Percentiles rank a stretch among this genome's conserved stretches.
Evolutionary conservation across 2,797 vertebrate species (phyloP).

Genomic region (Anabas testudineus): DNA sequence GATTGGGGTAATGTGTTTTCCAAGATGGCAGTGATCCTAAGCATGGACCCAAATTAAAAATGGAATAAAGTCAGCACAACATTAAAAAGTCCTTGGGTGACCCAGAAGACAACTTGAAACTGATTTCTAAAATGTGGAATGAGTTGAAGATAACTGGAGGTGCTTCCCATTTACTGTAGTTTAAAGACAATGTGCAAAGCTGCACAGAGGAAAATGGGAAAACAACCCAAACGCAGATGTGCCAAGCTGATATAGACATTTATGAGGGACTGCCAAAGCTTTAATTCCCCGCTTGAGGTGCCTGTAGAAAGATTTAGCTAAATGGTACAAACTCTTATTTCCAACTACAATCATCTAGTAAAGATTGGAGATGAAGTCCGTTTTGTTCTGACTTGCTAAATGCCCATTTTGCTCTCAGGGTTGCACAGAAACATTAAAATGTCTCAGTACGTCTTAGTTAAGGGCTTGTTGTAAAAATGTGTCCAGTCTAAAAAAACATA

Average conservation of each 20-base stretch:
- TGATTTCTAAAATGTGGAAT: constrained; percentile 21
- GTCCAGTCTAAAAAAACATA: no score
- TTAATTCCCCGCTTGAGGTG: constrained; percentile 6
- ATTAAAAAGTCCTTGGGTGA: constrained; percentile 9
- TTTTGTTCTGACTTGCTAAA: no score
- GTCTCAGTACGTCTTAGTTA: no score
- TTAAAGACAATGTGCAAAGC: constrained; percentile 9
- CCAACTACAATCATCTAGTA: background rate
- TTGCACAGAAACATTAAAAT: background rate
- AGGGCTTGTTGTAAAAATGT: no score
- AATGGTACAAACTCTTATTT: background rate
- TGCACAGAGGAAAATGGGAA: constrained; percentile 18
- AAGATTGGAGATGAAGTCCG: background rate
- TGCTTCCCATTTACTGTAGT: constrained; percentile 1
- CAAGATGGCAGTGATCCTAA: constrained; percentile 35
- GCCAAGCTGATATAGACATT: background rate
- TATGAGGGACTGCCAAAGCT: constrained; percentile 12
- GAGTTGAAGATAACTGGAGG: constrained; percentile 13
- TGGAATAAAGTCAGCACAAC: constrained; percentile 25
- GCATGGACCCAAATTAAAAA: constrained; percentile 16
- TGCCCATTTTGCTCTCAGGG: background rate
- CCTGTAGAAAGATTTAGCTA: background rate
- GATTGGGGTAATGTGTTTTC: constrained; percentile 5
- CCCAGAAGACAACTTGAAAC: constrained; percentile 4
- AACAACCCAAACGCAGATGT: background rate